A percentile compares a stretch with the other conserved stretches of the same genome.
Conservation (phyloP, 64 coral and sea anemone genomes). For the Montipora sp. region DNA sequence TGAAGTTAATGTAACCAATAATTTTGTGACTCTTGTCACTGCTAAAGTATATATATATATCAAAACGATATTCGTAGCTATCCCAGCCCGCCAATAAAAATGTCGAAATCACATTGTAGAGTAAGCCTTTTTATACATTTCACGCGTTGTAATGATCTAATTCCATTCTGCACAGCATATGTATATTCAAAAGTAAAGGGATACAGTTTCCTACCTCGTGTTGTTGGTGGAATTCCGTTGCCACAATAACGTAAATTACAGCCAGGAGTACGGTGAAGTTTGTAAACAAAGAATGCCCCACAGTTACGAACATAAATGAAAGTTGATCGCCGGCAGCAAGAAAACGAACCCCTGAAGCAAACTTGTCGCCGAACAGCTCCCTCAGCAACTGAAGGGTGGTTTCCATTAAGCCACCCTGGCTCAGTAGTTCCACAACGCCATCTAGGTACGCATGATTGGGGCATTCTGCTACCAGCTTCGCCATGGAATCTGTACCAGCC, state of each 20-base stretch:
- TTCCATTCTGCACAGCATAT: too few species aligned
- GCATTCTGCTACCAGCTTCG: constrained; percentile 31
- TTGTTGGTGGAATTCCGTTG: not conserved
- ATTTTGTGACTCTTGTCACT: too few species aligned
- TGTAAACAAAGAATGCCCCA: constrained; percentile 36
- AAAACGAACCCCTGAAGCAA: constrained; percentile 35
- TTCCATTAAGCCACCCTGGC: constrained; percentile 34
- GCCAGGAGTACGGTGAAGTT: not conserved
- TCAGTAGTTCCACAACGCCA: constrained; percentile 39
- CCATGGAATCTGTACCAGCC: constrained; percentile 14
- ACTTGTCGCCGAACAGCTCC: not conserved
- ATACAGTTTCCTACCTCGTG: not conserved
- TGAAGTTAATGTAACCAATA: too few species aligned
- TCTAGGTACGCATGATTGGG: not conserved
- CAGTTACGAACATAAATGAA: constrained; percentile 30
- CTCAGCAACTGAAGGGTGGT: not conserved
- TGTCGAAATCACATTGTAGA: too few species aligned
- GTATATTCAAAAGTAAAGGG: too few species aligned
- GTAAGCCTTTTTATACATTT: too few species aligned
- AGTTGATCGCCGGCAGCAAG: constrained; percentile 41
- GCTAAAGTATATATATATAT: too few species aligned
- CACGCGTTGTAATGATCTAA: too few species aligned
- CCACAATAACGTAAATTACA: constrained; percentile 31
- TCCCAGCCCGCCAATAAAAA: too few species aligned
- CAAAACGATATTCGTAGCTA: too few species aligned